A percentile compares a stretch with the other conserved stretches of the same genome.
Conservation (phyloP, 2,113 vertebrate species). For the Ictalurus furcatus region DNA sequence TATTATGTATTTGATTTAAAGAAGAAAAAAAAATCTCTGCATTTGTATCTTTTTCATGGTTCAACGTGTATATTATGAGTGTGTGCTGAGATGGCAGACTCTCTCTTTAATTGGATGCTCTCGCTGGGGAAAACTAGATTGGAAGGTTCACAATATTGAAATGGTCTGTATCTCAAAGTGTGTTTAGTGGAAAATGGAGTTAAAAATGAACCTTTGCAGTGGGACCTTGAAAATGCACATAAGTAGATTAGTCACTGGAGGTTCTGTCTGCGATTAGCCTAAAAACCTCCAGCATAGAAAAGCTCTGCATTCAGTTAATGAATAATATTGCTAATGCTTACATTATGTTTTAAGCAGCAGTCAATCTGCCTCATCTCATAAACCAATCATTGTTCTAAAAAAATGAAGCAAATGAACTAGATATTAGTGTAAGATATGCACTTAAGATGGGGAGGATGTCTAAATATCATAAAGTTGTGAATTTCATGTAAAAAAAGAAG, state of each 20-base stretch:
- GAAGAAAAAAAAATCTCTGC: too few relatives aligned
- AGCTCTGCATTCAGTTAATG: background rate
- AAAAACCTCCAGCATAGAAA: background rate
- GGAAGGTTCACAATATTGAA: conserved; percentile 68
- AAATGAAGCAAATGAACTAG: background rate
- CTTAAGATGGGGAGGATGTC: background rate
- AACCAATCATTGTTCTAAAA: background rate
- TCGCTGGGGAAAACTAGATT: conserved; percentile 67
- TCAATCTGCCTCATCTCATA: background rate
- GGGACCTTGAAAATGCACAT: conserved; percentile 15
- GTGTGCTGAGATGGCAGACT: conserved; percentile 62
- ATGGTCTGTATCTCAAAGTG: conserved; percentile 58
- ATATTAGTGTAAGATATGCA: background rate
- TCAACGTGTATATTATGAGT: conserved; percentile 64
- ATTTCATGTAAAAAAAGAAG: background rate
- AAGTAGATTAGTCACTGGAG: background rate
- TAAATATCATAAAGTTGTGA: background rate
- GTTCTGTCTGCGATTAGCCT: background rate
- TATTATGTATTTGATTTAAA: background rate
- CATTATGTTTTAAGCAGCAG: background rate
- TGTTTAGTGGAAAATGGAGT: conserved; percentile 54
- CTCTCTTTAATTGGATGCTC: conserved; percentile 70
- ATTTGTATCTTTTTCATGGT: conserved; percentile 55
- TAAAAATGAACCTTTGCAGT: conserved; percentile 57
- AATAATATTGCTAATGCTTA: conserved; percentile 4